Percentiles rank a stretch among this genome's conserved stretches.
phyloP scores from a whole-genome alignment of 2,888 invertebrate genomes.

The Chymomyza amoena region DNA sequence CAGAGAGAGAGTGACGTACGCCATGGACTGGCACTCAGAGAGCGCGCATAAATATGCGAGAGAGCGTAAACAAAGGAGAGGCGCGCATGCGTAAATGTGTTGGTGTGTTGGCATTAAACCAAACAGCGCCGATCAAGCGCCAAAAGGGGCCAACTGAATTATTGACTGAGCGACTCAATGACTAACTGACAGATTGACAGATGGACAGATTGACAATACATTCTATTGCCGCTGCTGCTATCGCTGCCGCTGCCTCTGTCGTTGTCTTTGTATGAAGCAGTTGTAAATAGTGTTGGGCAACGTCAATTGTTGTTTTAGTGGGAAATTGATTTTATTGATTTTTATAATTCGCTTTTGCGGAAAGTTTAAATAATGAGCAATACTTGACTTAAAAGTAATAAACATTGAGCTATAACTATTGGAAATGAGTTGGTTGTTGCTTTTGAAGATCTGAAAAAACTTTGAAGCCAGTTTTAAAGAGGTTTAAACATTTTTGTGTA shows the following conservation, averaged over 20 bases:
- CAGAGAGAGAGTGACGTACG: neutral
- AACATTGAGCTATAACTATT: too few relatives aligned
- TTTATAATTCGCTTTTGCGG: conserved; percentile 58
- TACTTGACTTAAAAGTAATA: too few relatives aligned
- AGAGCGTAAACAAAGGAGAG: conserved; percentile 7
- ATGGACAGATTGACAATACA: conserved; percentile 3
- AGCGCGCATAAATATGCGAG: neutral
- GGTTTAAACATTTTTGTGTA: too few relatives aligned
- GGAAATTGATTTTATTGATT: conserved; percentile 42
- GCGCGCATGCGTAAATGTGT: conserved; percentile 14
- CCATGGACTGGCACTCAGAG: too few relatives aligned
- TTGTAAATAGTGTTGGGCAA: neutral
- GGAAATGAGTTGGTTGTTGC: too few relatives aligned
- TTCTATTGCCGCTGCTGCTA: neutral
- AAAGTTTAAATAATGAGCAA: conserved; percentile 40
- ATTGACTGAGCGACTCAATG: conserved; percentile 25
- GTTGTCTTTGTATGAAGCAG: neutral
- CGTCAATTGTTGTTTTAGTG: conserved; percentile 4
- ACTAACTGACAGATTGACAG: conserved; percentile 20
- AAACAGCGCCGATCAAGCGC: conserved; percentile 27
- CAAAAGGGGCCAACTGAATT: conserved; percentile 26
- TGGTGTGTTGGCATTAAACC: conserved; percentile 6
- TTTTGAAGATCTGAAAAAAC: neutral
- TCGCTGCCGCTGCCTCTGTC: neutral
- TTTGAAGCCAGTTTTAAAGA: conserved; percentile 9